Evolutionary conservation across 2,113 vertebrate species (phyloP).

Genomic region (Columba janthina): DNA sequence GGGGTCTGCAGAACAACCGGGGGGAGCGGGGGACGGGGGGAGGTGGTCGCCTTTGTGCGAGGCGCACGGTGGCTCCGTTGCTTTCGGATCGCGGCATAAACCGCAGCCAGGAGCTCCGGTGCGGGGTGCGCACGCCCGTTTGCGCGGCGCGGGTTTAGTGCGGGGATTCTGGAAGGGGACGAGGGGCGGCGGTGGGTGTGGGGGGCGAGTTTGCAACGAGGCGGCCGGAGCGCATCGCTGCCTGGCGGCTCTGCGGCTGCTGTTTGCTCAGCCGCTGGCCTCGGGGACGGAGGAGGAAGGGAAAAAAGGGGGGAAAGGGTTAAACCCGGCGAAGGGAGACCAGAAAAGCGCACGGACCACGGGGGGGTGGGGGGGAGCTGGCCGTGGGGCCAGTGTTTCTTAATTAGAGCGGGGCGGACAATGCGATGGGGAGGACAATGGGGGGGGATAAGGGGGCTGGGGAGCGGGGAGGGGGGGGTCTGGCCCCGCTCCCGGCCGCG

Average conservation of each 20-base stretch:
- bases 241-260: background rate
- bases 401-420: slow-evolving; percentile 79
- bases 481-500: slow-evolving; percentile 79
- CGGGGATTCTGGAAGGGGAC: background rate
- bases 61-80: background rate
- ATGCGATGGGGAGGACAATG: slow-evolving; percentile 78
- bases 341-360: slow-evolving; percentile 45
- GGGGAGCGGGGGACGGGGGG: too few relatives aligned
- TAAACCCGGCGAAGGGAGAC: slow-evolving; percentile 51
- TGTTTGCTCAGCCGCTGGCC: background rate
- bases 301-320: slow-evolving; percentile 45
- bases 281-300: background rate
- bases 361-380: slow-evolving; percentile 13
- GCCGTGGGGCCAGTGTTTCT: slow-evolving; percentile 77
- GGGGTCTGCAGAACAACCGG: background rate
- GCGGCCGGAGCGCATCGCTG: background rate
- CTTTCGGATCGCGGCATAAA: background rate
- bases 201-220: background rate
- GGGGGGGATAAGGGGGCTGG: background rate
- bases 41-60: background rate
- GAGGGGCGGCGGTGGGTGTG: background rate
- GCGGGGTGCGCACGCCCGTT: background rate
- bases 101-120: background rate
- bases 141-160: background rate
- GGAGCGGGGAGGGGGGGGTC: background rate